These are phyloP conservation scores for Irena cyanogastra DNA, from an alignment of 2,113 vertebrate genomes.

Conservation along the genomic window DNA sequence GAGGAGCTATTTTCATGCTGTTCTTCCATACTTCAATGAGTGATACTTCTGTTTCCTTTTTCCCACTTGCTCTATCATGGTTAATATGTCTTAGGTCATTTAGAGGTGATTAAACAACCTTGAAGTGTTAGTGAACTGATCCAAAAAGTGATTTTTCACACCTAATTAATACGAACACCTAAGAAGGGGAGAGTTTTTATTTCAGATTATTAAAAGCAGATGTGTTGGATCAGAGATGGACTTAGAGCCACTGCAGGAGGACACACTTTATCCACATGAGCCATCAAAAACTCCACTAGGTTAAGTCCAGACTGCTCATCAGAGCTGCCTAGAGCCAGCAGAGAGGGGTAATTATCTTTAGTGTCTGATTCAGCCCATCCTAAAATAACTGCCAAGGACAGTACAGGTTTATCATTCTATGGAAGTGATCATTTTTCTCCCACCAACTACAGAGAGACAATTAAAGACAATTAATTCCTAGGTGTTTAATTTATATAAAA, in stretches of 20 bases:
- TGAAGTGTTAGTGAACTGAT: background rate
- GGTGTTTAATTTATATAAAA: background rate
- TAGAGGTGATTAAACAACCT: background rate
- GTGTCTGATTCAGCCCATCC: background rate
- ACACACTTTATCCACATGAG: background rate
- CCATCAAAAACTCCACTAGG: background rate
- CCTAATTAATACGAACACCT: background rate
- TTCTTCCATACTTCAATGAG: background rate
- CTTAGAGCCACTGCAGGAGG: background rate
- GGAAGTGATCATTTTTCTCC: background rate
- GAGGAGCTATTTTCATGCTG: background rate
- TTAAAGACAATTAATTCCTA: background rate
- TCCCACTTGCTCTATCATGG: background rate
- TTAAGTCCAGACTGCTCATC: background rate
- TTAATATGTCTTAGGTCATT: background rate
- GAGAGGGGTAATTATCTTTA: background rate
- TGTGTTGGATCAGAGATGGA: background rate
- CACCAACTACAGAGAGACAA: background rate
- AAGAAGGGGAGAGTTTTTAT: background rate
- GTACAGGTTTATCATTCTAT: background rate
- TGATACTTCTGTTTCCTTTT: background rate
- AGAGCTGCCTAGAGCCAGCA: background rate
- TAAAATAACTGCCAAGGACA: background rate
- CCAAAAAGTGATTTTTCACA: conserved; percentile 21
- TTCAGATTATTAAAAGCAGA: conserved; percentile 4